Evolutionary conservation across 37 sponge, comb jelly and placozoan species (phyloP), one percentile per base, ranked within the genome.

Genomic region (Ephydatia muelleri): DNA sequence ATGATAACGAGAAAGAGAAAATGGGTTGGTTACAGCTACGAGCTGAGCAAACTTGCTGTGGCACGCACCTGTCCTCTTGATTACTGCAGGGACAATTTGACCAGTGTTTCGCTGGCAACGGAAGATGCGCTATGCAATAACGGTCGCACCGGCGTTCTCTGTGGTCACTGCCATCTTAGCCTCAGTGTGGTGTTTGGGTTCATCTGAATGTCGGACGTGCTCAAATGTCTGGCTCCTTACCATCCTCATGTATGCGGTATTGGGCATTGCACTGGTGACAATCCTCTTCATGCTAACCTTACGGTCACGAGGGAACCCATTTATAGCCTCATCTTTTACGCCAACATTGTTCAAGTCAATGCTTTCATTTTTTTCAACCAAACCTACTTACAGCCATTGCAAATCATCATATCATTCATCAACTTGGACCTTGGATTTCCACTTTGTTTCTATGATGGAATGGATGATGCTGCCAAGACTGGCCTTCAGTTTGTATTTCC

Each of bases 281-380:
- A 12, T 87, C 22, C 82, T 87, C 19, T 76, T 81, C 12, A 25
- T 39, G 38, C 76, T 87, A 3, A 75, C 29, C 82, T 87, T 19
- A 87, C 88, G 5, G 70, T 87, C 16, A 26, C 82, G 25, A 67
- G 28, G 14, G 88, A 75, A 38, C 80, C 88, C 22, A 75, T 87
- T 23, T 81, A 65, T 67, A 69, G 82, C 2, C 16, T 80, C 2
- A 87, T 80, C 25, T 87, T 87, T 47, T 87, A 81, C 75, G 88
- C 82, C n/a, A 87, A 87, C 40, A 38, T 87, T 0, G 12, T 81
- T 3, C 65, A 67, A 68, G 75, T 81, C 33, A 87, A 81, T 33
- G 66, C 16, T 12, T 40, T 28, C 1, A 14, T 76, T 3, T 76
- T 81, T 2, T 67, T 81, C 6, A 43, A 43, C 43, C 43, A 43